Conservation (phyloP, 2,888 invertebrate genomes). For the Amphipoea lucens region DNA sequence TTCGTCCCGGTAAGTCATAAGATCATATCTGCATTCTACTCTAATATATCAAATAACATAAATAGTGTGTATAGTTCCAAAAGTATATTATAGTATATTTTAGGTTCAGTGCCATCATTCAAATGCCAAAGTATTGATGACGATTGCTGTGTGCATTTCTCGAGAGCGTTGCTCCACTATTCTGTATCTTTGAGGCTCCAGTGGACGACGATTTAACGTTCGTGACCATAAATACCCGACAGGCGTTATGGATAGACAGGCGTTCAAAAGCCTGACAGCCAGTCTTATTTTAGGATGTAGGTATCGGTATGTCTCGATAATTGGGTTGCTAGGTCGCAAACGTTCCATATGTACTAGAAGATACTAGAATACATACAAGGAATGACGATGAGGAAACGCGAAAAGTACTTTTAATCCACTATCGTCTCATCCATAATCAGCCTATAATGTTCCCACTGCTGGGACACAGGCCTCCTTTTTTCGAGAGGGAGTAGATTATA, state of each 20-base stretch:
- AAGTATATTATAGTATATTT: not conserved
- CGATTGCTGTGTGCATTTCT: not conserved
- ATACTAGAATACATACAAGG: no score
- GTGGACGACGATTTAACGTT: not conserved
- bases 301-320: not conserved
- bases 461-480: not conserved
- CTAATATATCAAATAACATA: not conserved
- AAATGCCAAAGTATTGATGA: not conserved
- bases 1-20: not conserved
- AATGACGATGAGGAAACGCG: not conserved
- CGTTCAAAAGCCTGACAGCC: constrained; percentile 6
- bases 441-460: not conserved
- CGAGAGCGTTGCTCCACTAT: not conserved
- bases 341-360: not conserved
- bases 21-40: not conserved
- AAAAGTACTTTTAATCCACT: not conserved
- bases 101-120: not conserved
- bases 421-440: not conserved
- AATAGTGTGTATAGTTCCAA: not conserved
- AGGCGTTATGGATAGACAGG: not conserved
- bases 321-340: not conserved
- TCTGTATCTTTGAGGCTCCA: not conserved
- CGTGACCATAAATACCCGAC: constrained; percentile 1
- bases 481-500: not conserved
- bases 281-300: not conserved